These are phyloP conservation scores for Drosophila mojavensis DNA, from an alignment of 1,140 invertebrate genomes.

Conservation along the genomic window DNA sequence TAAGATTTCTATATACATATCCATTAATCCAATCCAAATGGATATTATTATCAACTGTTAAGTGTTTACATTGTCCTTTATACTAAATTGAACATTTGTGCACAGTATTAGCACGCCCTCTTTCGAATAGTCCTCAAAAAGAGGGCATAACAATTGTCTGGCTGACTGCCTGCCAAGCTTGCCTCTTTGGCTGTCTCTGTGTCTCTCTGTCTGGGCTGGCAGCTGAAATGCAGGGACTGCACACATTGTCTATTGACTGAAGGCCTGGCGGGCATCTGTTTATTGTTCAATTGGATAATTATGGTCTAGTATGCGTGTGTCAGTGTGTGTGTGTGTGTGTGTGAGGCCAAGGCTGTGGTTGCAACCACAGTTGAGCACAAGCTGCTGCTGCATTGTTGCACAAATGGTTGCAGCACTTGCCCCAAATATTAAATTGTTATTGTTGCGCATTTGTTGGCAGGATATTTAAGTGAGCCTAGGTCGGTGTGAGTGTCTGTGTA, in stretches of 20 bases:
- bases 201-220: conserved; percentile 5
- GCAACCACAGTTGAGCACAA: conserved; percentile 18
- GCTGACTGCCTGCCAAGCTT: conserved; percentile 8
- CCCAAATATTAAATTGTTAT: conserved; percentile 75
- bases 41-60: too few species aligned
- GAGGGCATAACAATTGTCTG: conserved; percentile 16
- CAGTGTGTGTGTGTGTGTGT: not conserved
- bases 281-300: conserved; percentile 82
- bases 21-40: too few species aligned
- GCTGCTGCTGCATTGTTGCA: conserved; percentile 21
- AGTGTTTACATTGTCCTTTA: too few species aligned
- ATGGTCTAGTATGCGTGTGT: conserved; percentile 54
- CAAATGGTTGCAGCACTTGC: conserved; percentile 52
- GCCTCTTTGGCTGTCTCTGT: not conserved
- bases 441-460: conserved; percentile 70
- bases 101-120: too few species aligned
- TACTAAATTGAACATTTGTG: too few species aligned
- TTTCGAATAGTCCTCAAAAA: too few species aligned
- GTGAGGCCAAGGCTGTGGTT: conserved; percentile 46
- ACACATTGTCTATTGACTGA: conserved; percentile 74
- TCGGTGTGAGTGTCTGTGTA: not conserved
- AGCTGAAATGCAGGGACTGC: conserved; percentile 47
- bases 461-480: conserved; percentile 1
- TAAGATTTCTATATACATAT: too few species aligned
- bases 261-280: conserved; percentile 69